Evolutionary conservation across 2,888 invertebrate species (phyloP).

Genomic region (Xanthia icteritia): DNA sequence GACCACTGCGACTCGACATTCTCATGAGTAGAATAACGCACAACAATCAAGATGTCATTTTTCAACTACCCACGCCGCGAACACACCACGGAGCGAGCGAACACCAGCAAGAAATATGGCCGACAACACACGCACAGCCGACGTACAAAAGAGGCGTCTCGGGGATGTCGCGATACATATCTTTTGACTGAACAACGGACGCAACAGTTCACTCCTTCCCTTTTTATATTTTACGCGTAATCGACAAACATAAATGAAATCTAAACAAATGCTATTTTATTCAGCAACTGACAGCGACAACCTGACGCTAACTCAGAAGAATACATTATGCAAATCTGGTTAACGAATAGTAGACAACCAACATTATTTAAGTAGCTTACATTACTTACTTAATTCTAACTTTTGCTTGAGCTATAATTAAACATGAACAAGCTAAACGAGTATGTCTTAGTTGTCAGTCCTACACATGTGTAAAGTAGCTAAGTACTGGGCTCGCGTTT

Average conservation of each 20-base stretch:
- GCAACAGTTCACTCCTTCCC: conserved; percentile 80
- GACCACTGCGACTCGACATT: conserved; percentile 84
- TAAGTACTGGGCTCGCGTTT: conserved; percentile 76
- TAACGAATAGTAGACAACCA: conserved; percentile 45
- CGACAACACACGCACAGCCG: conserved; percentile 86
- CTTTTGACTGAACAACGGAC: conserved; percentile 83
- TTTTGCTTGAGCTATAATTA: conserved; percentile 46
- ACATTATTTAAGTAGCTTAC: conserved; percentile 34
- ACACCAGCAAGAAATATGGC: conserved; percentile 86
- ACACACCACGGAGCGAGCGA: conserved; percentile 76
- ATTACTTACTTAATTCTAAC: conserved; percentile 32
- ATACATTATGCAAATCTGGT: conserved; percentile 51
- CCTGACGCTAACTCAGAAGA: conserved; percentile 55
- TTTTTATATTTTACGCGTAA: conserved; percentile 80
- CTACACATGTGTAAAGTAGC: conserved; percentile 74
- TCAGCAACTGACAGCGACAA: conserved; percentile 67
- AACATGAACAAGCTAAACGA: conserved; percentile 59
- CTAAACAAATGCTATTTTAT: conserved; percentile 70
- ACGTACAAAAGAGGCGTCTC: conserved; percentile 86
- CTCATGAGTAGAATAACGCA: conserved; percentile 89
- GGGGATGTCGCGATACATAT: conserved; percentile 87
- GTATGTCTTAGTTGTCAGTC: conserved; percentile 61
- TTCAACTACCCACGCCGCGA: conserved; percentile 90
- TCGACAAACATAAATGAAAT: conserved; percentile 73
- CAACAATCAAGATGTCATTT: conserved; percentile 91